phyloP scores from a whole-genome alignment of 2,888 invertebrate species.

The Stenoptilia bipunctidactyla region DNA sequence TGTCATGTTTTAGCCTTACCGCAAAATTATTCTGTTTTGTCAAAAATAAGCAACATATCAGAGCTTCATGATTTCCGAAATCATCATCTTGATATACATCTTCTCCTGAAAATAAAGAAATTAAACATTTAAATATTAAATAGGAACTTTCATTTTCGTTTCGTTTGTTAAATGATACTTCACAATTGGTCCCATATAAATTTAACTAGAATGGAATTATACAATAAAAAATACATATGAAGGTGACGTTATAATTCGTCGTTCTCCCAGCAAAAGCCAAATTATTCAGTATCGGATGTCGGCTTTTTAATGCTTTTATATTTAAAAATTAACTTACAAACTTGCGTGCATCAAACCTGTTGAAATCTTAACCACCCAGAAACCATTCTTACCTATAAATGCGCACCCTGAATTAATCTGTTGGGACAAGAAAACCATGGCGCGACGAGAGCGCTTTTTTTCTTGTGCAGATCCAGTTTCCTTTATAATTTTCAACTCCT shows the following conservation, averaged over 20 bases:
- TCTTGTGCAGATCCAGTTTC: slow-evolving; percentile 2
- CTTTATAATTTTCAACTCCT: slow-evolving; percentile 10
- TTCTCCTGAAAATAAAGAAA: not conserved
- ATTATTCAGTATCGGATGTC: too few relatives aligned
- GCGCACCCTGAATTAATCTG: slow-evolving; percentile 26
- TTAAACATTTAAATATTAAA: slow-evolving; percentile 2
- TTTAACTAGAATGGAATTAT: too few relatives aligned
- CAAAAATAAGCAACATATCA: slow-evolving; percentile 24
- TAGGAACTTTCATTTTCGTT: too few relatives aligned
- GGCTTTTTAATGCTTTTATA: too few relatives aligned
- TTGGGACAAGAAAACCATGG: slow-evolving; percentile 4
- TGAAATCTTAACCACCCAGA: too few relatives aligned
- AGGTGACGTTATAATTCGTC: too few relatives aligned
- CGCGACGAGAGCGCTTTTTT: not conserved
- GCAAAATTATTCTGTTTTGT: slow-evolving; percentile 25
- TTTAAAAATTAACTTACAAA: too few relatives aligned
- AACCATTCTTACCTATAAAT: slow-evolving; percentile 35
- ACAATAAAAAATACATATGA: too few relatives aligned
- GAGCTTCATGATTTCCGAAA: slow-evolving; percentile 5
- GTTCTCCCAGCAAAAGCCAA: too few relatives aligned
- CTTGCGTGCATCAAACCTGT: too few relatives aligned
- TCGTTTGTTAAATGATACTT: too few relatives aligned
- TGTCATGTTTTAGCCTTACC: slow-evolving; percentile 32
- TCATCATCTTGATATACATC: not conserved
- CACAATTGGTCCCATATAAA: too few relatives aligned